A percentile compares a stretch with the other conserved stretches of the same genome.
Evolutionary conservation across 2,797 vertebrate species (phyloP).

Genomic region (Aratinga solstitialis): DNA sequence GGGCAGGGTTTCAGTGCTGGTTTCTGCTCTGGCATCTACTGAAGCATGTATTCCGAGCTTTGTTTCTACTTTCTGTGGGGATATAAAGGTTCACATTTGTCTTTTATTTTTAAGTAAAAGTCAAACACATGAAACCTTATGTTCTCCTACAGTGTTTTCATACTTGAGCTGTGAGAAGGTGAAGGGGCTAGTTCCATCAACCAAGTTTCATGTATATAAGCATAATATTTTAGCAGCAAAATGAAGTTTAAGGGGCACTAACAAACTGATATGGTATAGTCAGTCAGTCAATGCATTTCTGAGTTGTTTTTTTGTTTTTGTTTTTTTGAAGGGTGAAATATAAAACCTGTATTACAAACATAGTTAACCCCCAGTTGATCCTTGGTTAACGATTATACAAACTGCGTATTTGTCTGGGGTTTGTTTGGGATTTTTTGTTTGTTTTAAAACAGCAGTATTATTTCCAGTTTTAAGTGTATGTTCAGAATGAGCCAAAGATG

Average conservation of each 20-base stretch:
- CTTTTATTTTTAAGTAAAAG: neutral
- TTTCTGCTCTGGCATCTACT: neutral
- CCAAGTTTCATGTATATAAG: neutral
- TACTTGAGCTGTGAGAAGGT: neutral
- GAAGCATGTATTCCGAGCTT: neutral
- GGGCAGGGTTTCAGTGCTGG: neutral
- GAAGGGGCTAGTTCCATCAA: neutral
- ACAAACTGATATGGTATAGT: neutral
- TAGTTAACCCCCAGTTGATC: neutral
- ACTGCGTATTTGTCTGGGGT: neutral
- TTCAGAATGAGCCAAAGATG: neutral
- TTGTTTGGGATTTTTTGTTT: neutral
- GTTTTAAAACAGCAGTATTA: neutral
- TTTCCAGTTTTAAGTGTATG: neutral
- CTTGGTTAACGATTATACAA: neutral
- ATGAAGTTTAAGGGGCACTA: neutral
- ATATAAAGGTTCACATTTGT: neutral
- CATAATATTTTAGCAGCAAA: neutral
- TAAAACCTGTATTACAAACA: neutral
- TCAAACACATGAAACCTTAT: neutral
- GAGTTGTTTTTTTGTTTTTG: neutral
- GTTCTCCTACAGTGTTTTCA: neutral
- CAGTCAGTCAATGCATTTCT: neutral
- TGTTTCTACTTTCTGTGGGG: neutral
- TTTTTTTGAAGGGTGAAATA: neutral